phyloP scores from a whole-genome alignment of 1,140 invertebrate genomes.

The Philaenus spumarius region DNA sequence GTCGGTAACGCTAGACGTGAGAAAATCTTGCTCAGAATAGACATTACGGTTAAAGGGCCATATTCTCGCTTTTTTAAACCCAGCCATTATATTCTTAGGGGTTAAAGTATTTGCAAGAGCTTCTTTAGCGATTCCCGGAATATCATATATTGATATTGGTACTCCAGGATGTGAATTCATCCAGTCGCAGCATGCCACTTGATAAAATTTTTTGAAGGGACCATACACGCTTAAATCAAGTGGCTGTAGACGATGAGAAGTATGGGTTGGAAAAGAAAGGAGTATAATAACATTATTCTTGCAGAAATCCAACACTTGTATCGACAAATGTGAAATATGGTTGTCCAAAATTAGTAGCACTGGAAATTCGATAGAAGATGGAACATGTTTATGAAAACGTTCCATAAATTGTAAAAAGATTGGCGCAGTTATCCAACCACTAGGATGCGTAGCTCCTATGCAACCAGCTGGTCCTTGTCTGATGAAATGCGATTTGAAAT shows the following conservation, averaged over 20 bases:
- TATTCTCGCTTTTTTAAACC: too few relatives aligned
- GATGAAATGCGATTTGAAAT: constrained; percentile 41
- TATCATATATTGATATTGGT: constrained; percentile 11
- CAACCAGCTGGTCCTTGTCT: constrained; percentile 38
- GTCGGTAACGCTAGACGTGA: too few relatives aligned
- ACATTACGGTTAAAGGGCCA: too few relatives aligned
- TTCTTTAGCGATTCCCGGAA: constrained; percentile 11
- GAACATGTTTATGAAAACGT: constrained; percentile 1
- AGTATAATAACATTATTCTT: constrained; percentile 16
- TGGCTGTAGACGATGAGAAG: constrained; percentile 24
- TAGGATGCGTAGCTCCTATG: too few relatives aligned
- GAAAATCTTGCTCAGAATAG: too few relatives aligned
- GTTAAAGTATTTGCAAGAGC: background rate
- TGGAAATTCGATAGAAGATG: constrained; percentile 18
- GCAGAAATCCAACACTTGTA: background rate
- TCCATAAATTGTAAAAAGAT: constrained; percentile 29
- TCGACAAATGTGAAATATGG: constrained; percentile 4
- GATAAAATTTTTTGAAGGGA: constrained; percentile 22
- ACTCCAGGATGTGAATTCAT: background rate
- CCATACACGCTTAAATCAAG: constrained; percentile 24
- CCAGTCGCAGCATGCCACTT: background rate
- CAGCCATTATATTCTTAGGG: too few relatives aligned
- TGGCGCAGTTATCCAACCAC: constrained; percentile 40
- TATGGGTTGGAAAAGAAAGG: constrained; percentile 28
- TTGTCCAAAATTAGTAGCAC: constrained; percentile 26